A percentile compares a stretch with the other conserved stretches of the same genome.
Conservation (phyloP, 2,113 vertebrate genomes). For the Dermatemys mawii region DNA sequence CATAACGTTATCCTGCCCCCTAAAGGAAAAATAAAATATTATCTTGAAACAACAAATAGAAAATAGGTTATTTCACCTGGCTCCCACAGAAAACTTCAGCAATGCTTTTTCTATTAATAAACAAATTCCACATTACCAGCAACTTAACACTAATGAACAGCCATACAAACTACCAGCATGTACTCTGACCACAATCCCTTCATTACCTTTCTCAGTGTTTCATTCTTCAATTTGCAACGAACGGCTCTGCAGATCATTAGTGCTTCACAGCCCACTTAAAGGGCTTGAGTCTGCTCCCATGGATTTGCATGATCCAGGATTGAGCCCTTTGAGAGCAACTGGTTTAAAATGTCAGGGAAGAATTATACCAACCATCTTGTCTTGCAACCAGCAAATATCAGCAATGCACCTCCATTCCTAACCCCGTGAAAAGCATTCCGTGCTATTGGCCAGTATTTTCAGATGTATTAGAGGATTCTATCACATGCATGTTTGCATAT, state of each 20-base stretch:
- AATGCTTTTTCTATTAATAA: background rate
- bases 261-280: background rate
- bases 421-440: background rate
- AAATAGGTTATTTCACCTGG: background rate
- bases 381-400: background rate
- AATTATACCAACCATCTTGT: background rate
- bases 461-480: background rate
- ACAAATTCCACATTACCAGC: background rate
- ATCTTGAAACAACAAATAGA: background rate
- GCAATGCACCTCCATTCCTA: background rate
- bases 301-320: background rate
- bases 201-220: background rate
- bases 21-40: conserved; percentile 72
- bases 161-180: background rate
- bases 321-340: background rate
- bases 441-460: background rate
- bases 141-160: background rate
- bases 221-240: background rate
- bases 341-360: background rate
- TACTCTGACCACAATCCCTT: background rate
- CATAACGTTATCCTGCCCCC: conserved; percentile 96
- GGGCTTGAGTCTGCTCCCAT: background rate
- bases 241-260: background rate
- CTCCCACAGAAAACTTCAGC: background rate
- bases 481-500: background rate